A percentile compares a stretch with the other conserved stretches of the same genome.
phyloP scores from a whole-genome alignment of 2,797 vertebrate genomes.

The Morelia viridis region DNA sequence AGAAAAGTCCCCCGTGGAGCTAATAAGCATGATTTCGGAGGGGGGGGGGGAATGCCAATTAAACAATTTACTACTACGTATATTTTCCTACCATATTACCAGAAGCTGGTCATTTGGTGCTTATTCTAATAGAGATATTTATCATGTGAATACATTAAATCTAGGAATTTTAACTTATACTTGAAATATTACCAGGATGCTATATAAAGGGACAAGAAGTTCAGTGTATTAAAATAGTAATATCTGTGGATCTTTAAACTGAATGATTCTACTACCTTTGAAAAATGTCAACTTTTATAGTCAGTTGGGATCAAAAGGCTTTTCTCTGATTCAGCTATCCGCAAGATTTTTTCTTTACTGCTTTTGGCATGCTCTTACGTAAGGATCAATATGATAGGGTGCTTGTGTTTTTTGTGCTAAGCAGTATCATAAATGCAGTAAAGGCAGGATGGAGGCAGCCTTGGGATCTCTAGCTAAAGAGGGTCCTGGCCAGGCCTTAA shows the following conservation, averaged over 20 bases:
- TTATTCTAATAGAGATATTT: constrained; percentile 20
- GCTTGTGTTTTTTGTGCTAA: too few species aligned
- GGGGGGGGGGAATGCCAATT: neutral
- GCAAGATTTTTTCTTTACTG: neutral
- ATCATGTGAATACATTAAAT: constrained; percentile 14
- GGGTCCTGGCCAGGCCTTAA: too few species aligned
- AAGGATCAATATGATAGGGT: neutral
- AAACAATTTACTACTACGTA: constrained; percentile 29
- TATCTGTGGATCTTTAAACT: neutral
- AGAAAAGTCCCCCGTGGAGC: neutral
- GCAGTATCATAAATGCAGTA: too few species aligned
- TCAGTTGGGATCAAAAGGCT: neutral
- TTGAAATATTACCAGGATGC: constrained; percentile 17
- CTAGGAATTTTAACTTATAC: neutral
- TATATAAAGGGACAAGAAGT: neutral
- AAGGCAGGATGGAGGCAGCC: too few species aligned
- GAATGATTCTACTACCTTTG: neutral
- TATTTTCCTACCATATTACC: constrained; percentile 17
- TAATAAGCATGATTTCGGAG: constrained; percentile 10
- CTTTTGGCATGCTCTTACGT: neutral
- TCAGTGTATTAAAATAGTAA: neutral
- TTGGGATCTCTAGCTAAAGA: too few species aligned
- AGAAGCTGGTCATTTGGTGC: constrained; percentile 31
- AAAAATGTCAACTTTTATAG: neutral
- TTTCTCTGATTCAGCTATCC: neutral